A percentile compares a stretch with the other conserved stretches of the same genome.
phyloP scores from a whole-genome alignment of 1,140 invertebrate genomes.

The Protaetia brevitarsis region DNA sequence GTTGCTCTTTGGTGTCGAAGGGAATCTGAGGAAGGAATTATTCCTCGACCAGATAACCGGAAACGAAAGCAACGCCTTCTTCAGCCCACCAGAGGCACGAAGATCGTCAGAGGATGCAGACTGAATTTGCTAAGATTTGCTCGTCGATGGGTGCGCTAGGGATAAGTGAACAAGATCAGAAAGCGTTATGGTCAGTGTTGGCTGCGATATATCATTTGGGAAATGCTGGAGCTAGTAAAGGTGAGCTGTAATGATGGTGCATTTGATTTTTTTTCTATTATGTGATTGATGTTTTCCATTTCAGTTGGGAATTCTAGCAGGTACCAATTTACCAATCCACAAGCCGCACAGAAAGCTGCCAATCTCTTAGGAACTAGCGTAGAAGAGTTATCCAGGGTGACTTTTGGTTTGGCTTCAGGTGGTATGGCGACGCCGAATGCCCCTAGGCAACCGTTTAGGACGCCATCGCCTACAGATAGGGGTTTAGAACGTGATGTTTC shows the following conservation, averaged over 20 bases:
- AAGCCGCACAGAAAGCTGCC: constrained; percentile 79
- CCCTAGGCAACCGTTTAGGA: constrained; percentile 50
- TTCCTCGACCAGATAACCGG: constrained; percentile 72
- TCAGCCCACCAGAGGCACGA: constrained; percentile 76
- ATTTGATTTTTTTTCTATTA: background rate
- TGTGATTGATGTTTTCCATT: background rate
- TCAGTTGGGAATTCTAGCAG: constrained; percentile 38
- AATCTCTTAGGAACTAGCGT: constrained; percentile 74
- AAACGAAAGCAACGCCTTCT: constrained; percentile 73
- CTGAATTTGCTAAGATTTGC: constrained; percentile 74
- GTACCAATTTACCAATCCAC: constrained; percentile 79
- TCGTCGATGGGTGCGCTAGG: constrained; percentile 71
- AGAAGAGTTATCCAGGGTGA: constrained; percentile 74
- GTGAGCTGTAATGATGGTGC: constrained; percentile 41
- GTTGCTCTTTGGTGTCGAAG: constrained; percentile 79
- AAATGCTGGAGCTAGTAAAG: constrained; percentile 73
- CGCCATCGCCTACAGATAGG: constrained; percentile 57
- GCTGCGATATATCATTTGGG: constrained; percentile 91
- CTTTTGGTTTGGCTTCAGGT: constrained; percentile 60
- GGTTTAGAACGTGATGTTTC: constrained; percentile 52
- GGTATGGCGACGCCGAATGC: constrained; percentile 51
- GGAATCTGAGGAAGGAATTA: constrained; percentile 71
- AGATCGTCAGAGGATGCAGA: constrained; percentile 73
- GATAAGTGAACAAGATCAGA: constrained; percentile 73
- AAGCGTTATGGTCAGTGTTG: constrained; percentile 80